Conservation (phyloP, 64 coral and sea anemone genomes). For the Pocillopora verrucosa region DNA sequence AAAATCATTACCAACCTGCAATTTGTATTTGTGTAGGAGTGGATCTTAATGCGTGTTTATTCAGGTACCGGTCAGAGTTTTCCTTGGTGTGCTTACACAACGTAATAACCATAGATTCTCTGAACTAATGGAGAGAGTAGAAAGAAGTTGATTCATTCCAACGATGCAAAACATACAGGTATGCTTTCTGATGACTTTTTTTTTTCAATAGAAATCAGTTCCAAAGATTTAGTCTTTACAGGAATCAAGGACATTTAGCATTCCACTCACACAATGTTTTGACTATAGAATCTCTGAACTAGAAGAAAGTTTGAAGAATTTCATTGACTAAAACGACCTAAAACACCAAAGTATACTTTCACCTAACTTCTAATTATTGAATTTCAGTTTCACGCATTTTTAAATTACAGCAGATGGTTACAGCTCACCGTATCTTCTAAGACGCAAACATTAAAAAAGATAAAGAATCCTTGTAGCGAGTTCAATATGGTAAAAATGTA, state of each 20-base stretch:
- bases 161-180: neutral
- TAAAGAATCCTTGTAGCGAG: constrained; percentile 19
- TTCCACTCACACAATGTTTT: too few species aligned
- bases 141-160: neutral
- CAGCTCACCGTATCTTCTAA: neutral
- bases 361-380: too few species aligned
- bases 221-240: too few species aligned
- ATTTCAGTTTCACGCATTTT: too few species aligned
- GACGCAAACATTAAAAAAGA: constrained; percentile 24
- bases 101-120: neutral
- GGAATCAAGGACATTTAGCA: too few species aligned
- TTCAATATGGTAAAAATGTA: constrained; percentile 28
- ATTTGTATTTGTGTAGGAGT: neutral
- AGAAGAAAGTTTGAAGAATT: too few species aligned
- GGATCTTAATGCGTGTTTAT: neutral
- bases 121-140: neutral
- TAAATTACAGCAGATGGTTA: neutral
- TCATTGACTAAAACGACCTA: too few species aligned
- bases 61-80: neutral
- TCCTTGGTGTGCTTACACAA: neutral
- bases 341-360: too few species aligned
- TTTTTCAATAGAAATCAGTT: too few species aligned
- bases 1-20: neutral
- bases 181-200: too few species aligned
- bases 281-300: too few species aligned